Base-by-base conservation (phyloP, 30 jellyfish, hydroid and myxozoan genomes). In the Turritopsis dohrnii region DNA sequence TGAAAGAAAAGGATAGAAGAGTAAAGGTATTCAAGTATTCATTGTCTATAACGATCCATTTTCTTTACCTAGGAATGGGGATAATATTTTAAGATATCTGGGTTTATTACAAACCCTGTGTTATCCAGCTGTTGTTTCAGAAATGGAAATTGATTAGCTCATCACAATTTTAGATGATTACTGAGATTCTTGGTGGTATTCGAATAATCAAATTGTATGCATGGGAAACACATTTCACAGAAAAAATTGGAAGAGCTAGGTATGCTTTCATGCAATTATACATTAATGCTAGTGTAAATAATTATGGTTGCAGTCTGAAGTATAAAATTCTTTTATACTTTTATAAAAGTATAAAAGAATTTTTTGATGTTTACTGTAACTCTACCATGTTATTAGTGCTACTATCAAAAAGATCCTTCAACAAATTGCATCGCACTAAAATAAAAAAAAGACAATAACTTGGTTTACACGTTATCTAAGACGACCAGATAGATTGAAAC, bases 1-100 rank as follows among this genome's bases (percentile, higher is more conserved):
- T 94, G 99, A 88, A 75, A 16, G 86, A 85, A 74, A 94, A 94
- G 41, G 99, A 94, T 75, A 73, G 85, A 66, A 72, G 99, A 79
- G 99, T 94, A 9, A 94, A 94, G 88, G 99, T 94, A 83, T 1
- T n/a, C n/a, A n/a, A n/a, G n/a, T n/a, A n/a, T n/a, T n/a, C n/a
- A n/a, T n/a, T n/a, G n/a, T n/a, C n/a, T n/a, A n/a, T n/a, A n/a
- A n/a, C n/a, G n/a, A n/a, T n/a, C 5, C 60, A 41, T 3, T 41
- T 3, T 41, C 13, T 41, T 41, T 5, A 41, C 60, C 60, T 41
- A 41, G 5, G 60, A 3, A 41, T 3, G 5, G 60, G 13, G 9
- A 41, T 41, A 3, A 3, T 41, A 13, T 3, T 41, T 41, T 3
- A 41, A 41, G 13, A 41, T 3, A 13, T 3, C 60, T 41, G 9